phyloP scores from a whole-genome alignment of 1,140 invertebrate species.

The Drosophila saltans region DNA sequence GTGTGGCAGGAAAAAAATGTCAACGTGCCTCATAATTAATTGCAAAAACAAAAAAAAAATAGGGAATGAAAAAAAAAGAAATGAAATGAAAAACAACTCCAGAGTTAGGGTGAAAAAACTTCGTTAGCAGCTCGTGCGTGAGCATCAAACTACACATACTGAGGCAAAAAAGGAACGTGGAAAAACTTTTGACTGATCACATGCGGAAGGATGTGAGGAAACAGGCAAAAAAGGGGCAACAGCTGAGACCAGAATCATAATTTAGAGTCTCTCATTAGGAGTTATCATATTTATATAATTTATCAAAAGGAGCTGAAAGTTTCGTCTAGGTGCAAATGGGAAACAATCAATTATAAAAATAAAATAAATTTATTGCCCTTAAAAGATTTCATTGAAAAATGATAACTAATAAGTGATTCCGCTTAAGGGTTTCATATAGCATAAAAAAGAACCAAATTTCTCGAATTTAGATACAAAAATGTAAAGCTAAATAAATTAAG shows the following conservation, averaged over 20 bases:
- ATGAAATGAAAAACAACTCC: conserved; percentile 17
- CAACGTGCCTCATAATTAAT: conserved; percentile 80
- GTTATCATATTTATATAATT: conserved; percentile 55
- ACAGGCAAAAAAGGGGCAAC: conserved; percentile 21
- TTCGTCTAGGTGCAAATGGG: background rate
- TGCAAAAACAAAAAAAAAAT: conserved; percentile 52
- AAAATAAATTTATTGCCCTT: background rate
- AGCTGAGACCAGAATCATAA: conserved; percentile 49
- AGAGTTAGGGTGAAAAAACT: conserved; percentile 29
- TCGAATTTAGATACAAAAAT: no score
- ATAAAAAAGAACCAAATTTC: no score
- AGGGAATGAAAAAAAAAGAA: conserved; percentile 35
- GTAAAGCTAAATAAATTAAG: no score
- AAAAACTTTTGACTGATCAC: conserved; percentile 72
- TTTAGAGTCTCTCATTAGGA: conserved; percentile 63
- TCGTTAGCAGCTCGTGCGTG: conserved; percentile 49
- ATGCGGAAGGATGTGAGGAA: conserved; percentile 63
- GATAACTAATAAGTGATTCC: no score
- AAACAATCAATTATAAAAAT: conserved; percentile 11
- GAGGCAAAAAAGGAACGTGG: conserved; percentile 30
- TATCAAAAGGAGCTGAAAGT: conserved; percentile 31
- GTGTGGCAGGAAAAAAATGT: conserved; percentile 53
- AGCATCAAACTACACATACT: conserved; percentile 25
- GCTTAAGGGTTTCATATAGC: no score
- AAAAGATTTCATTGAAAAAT: no score